Evolutionary conservation across 2,888 invertebrate genomes (phyloP).

Genomic region (Bellardia pandia): DNA sequence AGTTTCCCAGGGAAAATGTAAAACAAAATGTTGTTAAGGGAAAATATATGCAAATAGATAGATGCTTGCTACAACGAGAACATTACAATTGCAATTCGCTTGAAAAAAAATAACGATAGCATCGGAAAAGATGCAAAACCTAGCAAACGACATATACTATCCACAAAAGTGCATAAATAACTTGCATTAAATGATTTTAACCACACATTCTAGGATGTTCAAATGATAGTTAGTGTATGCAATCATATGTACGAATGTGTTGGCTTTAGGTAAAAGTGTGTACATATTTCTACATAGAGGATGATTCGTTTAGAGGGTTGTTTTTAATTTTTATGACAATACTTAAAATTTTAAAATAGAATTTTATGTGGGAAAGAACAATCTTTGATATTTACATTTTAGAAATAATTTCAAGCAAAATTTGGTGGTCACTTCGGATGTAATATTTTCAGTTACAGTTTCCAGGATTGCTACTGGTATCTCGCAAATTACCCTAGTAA

Average conservation of each 20-base stretch:
- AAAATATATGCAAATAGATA: slow-evolving; percentile 67
- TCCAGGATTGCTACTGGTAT: too few relatives aligned
- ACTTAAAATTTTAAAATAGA: too few relatives aligned
- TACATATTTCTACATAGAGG: background rate
- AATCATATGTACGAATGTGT: slow-evolving; percentile 43
- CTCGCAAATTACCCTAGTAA: too few relatives aligned
- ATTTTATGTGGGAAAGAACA: too few relatives aligned
- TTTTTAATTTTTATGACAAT: too few relatives aligned
- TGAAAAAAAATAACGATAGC: background rate
- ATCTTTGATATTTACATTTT: too few relatives aligned
- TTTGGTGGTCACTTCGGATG: too few relatives aligned
- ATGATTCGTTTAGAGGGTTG: too few relatives aligned
- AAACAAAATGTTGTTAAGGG: slow-evolving; percentile 67
- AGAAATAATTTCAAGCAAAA: too few relatives aligned
- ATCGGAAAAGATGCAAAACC: slow-evolving; percentile 18
- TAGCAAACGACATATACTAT: slow-evolving; percentile 25
- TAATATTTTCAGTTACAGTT: too few relatives aligned
- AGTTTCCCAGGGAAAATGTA: slow-evolving; percentile 65
- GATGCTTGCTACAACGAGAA: slow-evolving; percentile 5
- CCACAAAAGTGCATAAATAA: slow-evolving; percentile 69
- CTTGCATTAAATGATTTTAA: slow-evolving; percentile 65
- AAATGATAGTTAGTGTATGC: slow-evolving; percentile 47
- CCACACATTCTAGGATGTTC: slow-evolving; percentile 56
- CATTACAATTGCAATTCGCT: slow-evolving; percentile 46
- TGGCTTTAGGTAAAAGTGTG: slow-evolving; percentile 1